phyloP scores from a whole-genome alignment of 2,113 vertebrate genomes.

The Tragelaphus strepsiceros region DNA sequence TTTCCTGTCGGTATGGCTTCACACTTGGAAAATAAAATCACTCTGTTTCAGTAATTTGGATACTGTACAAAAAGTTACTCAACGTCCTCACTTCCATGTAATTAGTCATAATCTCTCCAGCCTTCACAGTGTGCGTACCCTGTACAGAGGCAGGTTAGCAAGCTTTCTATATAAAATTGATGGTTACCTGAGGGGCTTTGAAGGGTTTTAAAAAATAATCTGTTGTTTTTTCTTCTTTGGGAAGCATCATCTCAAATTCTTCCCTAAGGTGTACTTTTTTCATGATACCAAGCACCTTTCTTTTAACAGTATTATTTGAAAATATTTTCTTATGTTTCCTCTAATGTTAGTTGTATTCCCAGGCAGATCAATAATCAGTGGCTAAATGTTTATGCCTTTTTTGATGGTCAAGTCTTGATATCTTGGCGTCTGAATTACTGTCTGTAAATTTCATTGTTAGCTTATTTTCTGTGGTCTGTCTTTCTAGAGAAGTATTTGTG shows the following conservation, averaged over 20 bases:
- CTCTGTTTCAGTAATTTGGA: conserved; percentile 65
- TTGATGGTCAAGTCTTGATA: not conserved
- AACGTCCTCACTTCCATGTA: conserved; percentile 51
- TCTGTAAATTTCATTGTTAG: not conserved
- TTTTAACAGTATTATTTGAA: conserved; percentile 7
- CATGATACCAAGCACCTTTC: not conserved
- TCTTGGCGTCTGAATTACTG: not conserved
- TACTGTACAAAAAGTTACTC: conserved; percentile 61
- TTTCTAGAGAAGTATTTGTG: not conserved
- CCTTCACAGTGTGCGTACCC: not conserved
- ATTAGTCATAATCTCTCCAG: conserved; percentile 57
- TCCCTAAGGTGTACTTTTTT: not conserved
- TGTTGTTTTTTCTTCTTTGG: not conserved
- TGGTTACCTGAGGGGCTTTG: conserved; percentile 17
- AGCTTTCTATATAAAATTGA: not conserved
- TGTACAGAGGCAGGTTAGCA: not conserved
- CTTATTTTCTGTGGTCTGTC: not conserved
- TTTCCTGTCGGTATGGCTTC: conserved; percentile 68
- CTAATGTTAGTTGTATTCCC: not conserved
- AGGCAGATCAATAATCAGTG: not conserved
- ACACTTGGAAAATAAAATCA: conserved; percentile 67
- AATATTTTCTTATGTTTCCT: not conserved
- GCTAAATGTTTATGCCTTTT: not conserved
- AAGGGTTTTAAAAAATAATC: conserved; percentile 4
- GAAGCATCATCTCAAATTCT: not conserved